Base-by-base conservation (phyloP, 2,113 vertebrate species). In the Apus apus region DNA sequence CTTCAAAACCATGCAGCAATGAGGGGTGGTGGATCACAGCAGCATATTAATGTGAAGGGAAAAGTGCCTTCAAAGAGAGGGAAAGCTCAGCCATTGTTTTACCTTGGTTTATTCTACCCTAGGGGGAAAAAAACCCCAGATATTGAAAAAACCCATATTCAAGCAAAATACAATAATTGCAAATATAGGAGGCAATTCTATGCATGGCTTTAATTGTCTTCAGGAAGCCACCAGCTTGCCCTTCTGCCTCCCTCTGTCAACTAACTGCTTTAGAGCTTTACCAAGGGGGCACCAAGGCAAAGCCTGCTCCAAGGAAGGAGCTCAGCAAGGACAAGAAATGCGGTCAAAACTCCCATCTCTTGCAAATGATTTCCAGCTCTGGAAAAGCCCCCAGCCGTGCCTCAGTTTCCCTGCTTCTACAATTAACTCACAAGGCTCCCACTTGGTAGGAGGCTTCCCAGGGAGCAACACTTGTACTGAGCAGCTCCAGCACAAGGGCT, bases 81-180 rank as follows among this genome's bases (percentile, higher is more conserved):
- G 20, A 89, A 89, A 87, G 73, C 65, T 67, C 65, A 67, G 58
- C 36, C 25, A 72, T 72, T 46, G 14, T 43, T 78, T 86, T 64
- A 90, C 26, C 50, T 83, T n/a, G 50, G 56, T 74, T 74, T 83
- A 83, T 32, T 65, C 61, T 54, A 64, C 58, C 5, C 10, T 15
- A 8, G 5, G 7, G 5, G 7, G 1, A 7, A 67, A 62, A 68
- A 71, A 2, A 23, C 11, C 0, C 18, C 5, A 46, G 23, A 15
- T 15, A 60, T 80, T 15, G 70, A 17, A 74, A 77, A 82, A 90
- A 60, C 0, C 61, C 15, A 58, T 30, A 79, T 30, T 53, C n/a
- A 82, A 76, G 18, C 18, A 85, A 91, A 91, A 74, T 18, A 15
- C 62, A 87, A 6, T 10, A 54, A 71, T 22, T 54, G 18, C 38